These are phyloP conservation scores for Eurystomus gularis DNA, from an alignment of 2,113 vertebrate species.

Conservation along the genomic window DNA sequence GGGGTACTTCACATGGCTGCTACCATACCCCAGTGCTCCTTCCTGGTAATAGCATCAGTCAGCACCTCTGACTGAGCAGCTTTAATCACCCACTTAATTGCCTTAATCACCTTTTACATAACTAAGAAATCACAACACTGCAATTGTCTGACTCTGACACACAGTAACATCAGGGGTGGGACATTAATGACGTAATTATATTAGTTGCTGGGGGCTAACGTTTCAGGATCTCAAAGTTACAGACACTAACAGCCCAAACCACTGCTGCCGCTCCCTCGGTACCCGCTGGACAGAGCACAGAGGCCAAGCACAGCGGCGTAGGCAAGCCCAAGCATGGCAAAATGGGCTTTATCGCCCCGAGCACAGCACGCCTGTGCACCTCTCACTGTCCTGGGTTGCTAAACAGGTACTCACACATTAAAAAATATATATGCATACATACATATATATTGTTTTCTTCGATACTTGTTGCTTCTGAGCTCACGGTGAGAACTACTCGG, in stretches of 20 bases:
- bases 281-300: not conserved
- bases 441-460: not conserved
- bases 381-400: not conserved
- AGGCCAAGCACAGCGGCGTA: not conserved
- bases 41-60: constrained; percentile 63
- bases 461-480: not conserved
- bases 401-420: not conserved
- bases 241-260: not conserved
- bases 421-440: not conserved
- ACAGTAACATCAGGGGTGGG: constrained; percentile 52
- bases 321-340: not conserved
- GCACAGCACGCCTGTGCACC: not conserved
- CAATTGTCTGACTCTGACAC: constrained; percentile 61
- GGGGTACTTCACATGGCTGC: not conserved
- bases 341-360: not conserved
- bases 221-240: constrained; percentile 20
- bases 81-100: constrained; percentile 74
- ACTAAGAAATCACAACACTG: constrained; percentile 70
- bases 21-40: not conserved
- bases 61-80: constrained; percentile 70
- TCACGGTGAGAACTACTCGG: rapidly evolving
- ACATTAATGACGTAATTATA: constrained; percentile 37
- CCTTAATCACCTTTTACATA: constrained; percentile 71
- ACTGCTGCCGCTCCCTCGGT: not conserved
- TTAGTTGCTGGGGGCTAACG: constrained; percentile 22